Evolutionary conservation across 30 jellyfish, hydroid and myxozoan genomes (phyloP).

Genomic region (Pseudorhiza aurosa): DNA sequence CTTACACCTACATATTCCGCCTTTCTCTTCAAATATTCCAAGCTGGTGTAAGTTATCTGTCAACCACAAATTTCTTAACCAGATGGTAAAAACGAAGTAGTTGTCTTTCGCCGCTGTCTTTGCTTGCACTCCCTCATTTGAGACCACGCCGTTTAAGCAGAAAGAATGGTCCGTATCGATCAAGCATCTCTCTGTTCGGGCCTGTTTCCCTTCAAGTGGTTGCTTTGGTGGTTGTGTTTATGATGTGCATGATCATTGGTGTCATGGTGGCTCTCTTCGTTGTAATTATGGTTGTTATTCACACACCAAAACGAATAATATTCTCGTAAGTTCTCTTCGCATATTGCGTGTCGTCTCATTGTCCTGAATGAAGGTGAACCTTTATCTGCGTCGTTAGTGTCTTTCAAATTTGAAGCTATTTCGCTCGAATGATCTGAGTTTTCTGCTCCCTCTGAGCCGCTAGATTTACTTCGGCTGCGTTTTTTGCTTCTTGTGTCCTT

Average conservation of each 20-base stretch:
- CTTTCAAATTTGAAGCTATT: background rate
- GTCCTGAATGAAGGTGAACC: conserved; percentile 40
- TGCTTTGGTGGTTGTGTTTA: background rate
- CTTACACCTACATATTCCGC: too few relatives aligned
- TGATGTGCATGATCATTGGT: background rate
- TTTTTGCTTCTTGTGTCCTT: background rate
- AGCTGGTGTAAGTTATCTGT: too few relatives aligned
- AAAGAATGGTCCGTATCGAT: too few relatives aligned
- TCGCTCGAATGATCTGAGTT: conserved; percentile 6
- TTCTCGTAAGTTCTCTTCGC: conserved; percentile 52
- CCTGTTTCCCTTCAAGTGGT: background rate
- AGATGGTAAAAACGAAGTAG: too few relatives aligned
- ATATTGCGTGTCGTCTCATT: conserved; percentile 50
- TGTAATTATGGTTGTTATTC: background rate
- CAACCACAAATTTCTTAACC: too few relatives aligned
- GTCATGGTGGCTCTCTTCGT: background rate
- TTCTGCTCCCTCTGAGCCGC: background rate
- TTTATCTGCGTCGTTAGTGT: background rate
- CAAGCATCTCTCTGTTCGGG: too few relatives aligned
- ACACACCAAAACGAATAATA: conserved; percentile 43
- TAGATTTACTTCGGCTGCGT: background rate
- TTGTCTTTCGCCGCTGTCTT: too few relatives aligned
- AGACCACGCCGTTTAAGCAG: too few relatives aligned
- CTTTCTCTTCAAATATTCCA: too few relatives aligned
- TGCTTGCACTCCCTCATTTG: too few relatives aligned